Conservation (phyloP, 2,888 invertebrate genomes). For the Pollenia labialis region DNA sequence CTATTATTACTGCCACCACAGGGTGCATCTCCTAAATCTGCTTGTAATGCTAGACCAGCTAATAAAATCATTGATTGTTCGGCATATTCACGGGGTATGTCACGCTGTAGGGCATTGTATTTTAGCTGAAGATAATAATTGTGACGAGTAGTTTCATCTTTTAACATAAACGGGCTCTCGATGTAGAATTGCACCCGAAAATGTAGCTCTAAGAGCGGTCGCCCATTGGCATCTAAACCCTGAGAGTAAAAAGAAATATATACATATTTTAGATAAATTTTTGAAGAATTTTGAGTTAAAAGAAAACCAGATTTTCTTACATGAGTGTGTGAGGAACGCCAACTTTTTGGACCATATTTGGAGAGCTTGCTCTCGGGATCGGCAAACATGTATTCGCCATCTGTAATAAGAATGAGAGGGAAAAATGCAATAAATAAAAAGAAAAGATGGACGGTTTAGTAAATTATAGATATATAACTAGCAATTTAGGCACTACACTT, state of each 20-base stretch:
- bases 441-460: not conserved
- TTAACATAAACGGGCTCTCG: conserved; percentile 94
- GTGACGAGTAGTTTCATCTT: conserved; percentile 95
- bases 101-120: conserved; percentile 91
- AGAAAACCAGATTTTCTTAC: conserved; percentile 84
- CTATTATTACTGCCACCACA: conserved; percentile 70
- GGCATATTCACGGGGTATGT: conserved; percentile 85
- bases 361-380: conserved; percentile 97
- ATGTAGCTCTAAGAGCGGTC: conserved; percentile 94
- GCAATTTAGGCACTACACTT: too few relatives aligned
- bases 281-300: not conserved
- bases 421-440: not conserved
- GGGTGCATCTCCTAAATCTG: conserved; percentile 93
- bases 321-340: conserved; percentile 96
- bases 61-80: conserved; percentile 90
- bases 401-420: conserved; percentile 86
- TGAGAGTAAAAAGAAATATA: conserved; percentile 79
- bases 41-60: conserved; percentile 95
- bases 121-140: conserved; percentile 98
- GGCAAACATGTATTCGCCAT: conserved; percentile 98
- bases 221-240: conserved; percentile 95
- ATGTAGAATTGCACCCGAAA: conserved; percentile 97
- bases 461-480: not conserved
- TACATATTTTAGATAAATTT: conserved; percentile 7
- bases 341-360: conserved; percentile 98